These are phyloP conservation scores for Tylochromis polylepis DNA, from an alignment of 2,113 vertebrate genomes.

Conservation along the genomic window DNA sequence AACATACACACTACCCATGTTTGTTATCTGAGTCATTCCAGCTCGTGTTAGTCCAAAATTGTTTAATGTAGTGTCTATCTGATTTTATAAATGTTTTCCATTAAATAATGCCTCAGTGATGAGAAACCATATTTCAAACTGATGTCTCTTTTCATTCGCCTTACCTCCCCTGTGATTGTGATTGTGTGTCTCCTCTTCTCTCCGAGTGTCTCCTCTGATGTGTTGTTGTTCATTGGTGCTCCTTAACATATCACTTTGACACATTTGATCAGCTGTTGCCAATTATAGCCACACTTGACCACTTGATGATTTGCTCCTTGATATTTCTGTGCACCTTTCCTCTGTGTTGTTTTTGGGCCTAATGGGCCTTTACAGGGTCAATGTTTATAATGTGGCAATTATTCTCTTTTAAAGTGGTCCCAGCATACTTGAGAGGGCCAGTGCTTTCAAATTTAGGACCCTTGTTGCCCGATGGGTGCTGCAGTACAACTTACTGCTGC, in stretches of 20 bases:
- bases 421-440: not conserved
- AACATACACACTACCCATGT: not conserved
- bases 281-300: not conserved
- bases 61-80: not conserved
- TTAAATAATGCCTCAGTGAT: not conserved
- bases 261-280: not conserved
- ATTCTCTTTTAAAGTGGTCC: conserved; percentile 33
- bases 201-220: conserved; percentile 72
- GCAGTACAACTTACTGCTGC: conserved; percentile 17
- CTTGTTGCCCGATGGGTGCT: conserved; percentile 9
- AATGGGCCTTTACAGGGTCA: not conserved
- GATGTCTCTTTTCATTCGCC: not conserved
- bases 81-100: not conserved
- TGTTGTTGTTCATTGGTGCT: conserved; percentile 67
- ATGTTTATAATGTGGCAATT: conserved; percentile 4
- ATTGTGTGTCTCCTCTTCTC: conserved; percentile 52
- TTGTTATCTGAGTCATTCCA: not conserved
- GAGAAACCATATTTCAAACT: not conserved
- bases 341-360: conserved; percentile 2
- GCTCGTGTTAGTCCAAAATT: not conserved
- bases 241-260: conserved; percentile 9
- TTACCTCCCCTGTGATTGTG: conserved; percentile 30
- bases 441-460: not conserved
- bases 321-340: not conserved
- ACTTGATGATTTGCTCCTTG: not conserved